Evolutionary conservation across 2,888 invertebrate genomes (phyloP).

Genomic region (Hemistola chrysoprasaria): DNA sequence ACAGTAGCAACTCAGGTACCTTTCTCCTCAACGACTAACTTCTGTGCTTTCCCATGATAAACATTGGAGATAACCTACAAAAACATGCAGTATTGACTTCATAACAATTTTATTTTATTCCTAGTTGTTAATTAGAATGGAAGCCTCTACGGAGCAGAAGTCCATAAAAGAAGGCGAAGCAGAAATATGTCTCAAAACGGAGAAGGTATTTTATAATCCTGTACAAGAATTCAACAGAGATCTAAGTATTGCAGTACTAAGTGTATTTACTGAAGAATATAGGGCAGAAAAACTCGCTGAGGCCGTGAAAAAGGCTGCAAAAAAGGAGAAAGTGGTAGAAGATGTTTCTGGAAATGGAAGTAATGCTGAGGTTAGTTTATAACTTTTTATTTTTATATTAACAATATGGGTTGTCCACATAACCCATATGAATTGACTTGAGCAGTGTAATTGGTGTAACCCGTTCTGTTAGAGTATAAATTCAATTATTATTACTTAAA

Average conservation of each 20-base stretch:
- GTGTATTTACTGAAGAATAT: conserved; percentile 83
- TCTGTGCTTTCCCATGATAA: too few species aligned
- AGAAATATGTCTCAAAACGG: conserved; percentile 85
- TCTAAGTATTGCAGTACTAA: conserved; percentile 89
- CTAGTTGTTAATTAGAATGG: conserved; percentile 55
- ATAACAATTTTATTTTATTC: conserved; percentile 13
- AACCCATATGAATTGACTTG: neutral
- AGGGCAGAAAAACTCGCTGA: conserved; percentile 48
- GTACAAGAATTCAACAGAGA: conserved; percentile 99
- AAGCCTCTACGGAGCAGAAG: conserved; percentile 41
- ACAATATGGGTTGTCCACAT: too few species aligned
- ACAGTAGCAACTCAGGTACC: neutral
- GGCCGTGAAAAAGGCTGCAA: conserved; percentile 39
- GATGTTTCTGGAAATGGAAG: conserved; percentile 19
- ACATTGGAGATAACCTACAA: conserved; percentile 11
- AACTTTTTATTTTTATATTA: conserved; percentile 5
- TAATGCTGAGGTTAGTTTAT: conserved; percentile 27
- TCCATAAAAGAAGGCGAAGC: conserved; percentile 90
- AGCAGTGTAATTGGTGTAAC: too few species aligned
- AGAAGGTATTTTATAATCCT: conserved; percentile 98
- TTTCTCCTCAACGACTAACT: neutral
- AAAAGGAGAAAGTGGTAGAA: conserved; percentile 34
- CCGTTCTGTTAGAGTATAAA: too few species aligned
- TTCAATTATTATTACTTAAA: too few species aligned
- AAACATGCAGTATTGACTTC: conserved; percentile 8